Percentiles rank a stretch among this genome's conserved stretches.
These are phyloP conservation scores for Antitype chi DNA, from an alignment of 2,888 invertebrate species.

Conservation along the genomic window DNA sequence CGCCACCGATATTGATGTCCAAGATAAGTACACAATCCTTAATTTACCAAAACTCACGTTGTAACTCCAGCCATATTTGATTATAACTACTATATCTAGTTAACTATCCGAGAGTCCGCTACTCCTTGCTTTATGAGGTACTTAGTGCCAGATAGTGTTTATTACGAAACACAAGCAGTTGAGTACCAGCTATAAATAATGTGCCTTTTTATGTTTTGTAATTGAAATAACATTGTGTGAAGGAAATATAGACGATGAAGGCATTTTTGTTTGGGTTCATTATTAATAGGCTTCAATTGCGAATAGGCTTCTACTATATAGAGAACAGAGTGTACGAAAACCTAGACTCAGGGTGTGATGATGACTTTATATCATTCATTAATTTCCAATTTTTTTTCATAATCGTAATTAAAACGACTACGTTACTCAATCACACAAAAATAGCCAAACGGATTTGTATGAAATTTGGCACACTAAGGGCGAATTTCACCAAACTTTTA, in stretches of 20 bases:
- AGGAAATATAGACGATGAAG: background rate
- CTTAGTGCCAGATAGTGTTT: slow-evolving; percentile 53
- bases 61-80: slow-evolving; percentile 14
- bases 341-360: background rate
- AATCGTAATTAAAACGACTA: no score
- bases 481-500: no score
- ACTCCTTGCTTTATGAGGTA: slow-evolving; percentile 46
- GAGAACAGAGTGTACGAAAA: background rate
- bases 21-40: background rate
- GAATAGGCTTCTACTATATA: background rate
- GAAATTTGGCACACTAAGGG: no score
- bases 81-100: slow-evolving; percentile 28
- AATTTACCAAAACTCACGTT: background rate
- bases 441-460: no score
- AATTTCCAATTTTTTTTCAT: no score
- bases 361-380: background rate
- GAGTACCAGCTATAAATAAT: slow-evolving; percentile 14
- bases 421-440: no score
- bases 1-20: no score
- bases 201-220: slow-evolving; percentile 6
- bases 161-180: slow-evolving; percentile 43
- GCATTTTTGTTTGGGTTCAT: background rate
- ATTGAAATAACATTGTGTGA: slow-evolving; percentile 9
- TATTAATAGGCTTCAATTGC: background rate
- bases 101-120: slow-evolving; percentile 28